Evolutionary conservation across 2,797 vertebrate genomes (phyloP).

Genomic region (Takifugu rubripes): DNA sequence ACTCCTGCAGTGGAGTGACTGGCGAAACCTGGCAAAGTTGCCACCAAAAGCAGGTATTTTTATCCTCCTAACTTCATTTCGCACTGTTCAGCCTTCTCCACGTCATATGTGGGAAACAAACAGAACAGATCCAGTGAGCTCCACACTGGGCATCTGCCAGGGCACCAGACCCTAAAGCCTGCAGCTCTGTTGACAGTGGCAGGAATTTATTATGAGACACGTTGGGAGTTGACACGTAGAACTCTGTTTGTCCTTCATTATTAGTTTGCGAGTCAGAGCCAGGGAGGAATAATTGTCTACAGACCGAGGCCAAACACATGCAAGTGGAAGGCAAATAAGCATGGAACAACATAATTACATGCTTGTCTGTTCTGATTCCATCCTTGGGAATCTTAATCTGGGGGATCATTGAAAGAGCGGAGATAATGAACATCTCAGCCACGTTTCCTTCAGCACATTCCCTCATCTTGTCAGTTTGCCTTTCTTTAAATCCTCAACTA

Average conservation of each 20-base stretch:
- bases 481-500: constrained; percentile 11
- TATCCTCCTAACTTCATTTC: not conserved
- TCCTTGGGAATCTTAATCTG: constrained; percentile 87
- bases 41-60: constrained; percentile 59
- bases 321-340: constrained; percentile 89
- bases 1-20: constrained; percentile 50
- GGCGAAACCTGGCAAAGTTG: constrained; percentile 55
- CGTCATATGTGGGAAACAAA: constrained; percentile 38
- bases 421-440: constrained; percentile 75
- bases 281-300: constrained; percentile 86
- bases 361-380: constrained; percentile 89
- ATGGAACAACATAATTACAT: constrained; percentile 87
- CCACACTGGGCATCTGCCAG: constrained; percentile 45
- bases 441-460: constrained; percentile 31
- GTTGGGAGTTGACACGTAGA: constrained; percentile 87
- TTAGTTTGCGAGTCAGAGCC: constrained; percentile 86
- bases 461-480: constrained; percentile 15
- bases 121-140: constrained; percentile 36
- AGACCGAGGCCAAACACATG: constrained; percentile 88
- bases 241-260: constrained; percentile 94
- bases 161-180: constrained; percentile 27
- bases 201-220: constrained; percentile 89
- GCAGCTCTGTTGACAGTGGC: constrained; percentile 87
- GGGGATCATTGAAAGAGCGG: constrained; percentile 83
- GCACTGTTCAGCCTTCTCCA: constrained; percentile 15